phyloP scores from a whole-genome alignment of 2,113 vertebrate species.

The Lepisosteus osseus region DNA sequence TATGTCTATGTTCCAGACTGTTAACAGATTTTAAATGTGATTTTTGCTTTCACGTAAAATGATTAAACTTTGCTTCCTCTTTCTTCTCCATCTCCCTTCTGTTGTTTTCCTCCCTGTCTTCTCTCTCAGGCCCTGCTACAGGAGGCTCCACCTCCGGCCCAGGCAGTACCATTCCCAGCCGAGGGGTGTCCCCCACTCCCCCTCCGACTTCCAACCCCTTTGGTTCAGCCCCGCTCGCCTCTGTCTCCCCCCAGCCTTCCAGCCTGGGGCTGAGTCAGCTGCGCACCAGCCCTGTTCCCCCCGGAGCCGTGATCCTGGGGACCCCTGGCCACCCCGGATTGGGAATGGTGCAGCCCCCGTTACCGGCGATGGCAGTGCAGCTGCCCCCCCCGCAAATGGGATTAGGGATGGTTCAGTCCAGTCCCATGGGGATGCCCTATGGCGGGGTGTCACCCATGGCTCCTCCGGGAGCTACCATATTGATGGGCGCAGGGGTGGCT shows the following conservation, averaged over 20 bases:
- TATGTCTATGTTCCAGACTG: conserved; percentile 3
- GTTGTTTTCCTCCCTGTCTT: background rate
- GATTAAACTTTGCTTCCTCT: background rate
- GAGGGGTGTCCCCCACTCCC: conserved; percentile 66
- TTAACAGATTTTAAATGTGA: conserved; percentile 18
- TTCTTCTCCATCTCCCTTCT: conserved; percentile 38
- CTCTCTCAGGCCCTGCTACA: conserved; percentile 60
- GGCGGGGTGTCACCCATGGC: conserved; percentile 69
- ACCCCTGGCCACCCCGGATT: conserved; percentile 23
- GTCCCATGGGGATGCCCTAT: conserved; percentile 74
- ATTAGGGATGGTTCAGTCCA: conserved; percentile 62
- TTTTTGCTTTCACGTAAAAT: conserved; percentile 34
- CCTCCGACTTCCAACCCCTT: conserved; percentile 52
- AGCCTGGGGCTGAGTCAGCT: conserved; percentile 82
- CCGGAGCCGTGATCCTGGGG: conserved; percentile 63
- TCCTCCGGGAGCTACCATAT: conserved; percentile 48
- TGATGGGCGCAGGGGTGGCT: conserved; percentile 52
- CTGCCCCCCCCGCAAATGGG: conserved; percentile 56
- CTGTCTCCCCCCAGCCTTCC: conserved; percentile 62
- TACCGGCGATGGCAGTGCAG: conserved; percentile 49
- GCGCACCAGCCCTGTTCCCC: conserved; percentile 80
- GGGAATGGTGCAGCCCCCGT: conserved; percentile 59
- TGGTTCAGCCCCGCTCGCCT: conserved; percentile 53
- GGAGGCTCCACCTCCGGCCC: conserved; percentile 60
- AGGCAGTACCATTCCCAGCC: conserved; percentile 60